Conservation (phyloP, 2,113 vertebrate species). For the Pholis gunnellus region DNA sequence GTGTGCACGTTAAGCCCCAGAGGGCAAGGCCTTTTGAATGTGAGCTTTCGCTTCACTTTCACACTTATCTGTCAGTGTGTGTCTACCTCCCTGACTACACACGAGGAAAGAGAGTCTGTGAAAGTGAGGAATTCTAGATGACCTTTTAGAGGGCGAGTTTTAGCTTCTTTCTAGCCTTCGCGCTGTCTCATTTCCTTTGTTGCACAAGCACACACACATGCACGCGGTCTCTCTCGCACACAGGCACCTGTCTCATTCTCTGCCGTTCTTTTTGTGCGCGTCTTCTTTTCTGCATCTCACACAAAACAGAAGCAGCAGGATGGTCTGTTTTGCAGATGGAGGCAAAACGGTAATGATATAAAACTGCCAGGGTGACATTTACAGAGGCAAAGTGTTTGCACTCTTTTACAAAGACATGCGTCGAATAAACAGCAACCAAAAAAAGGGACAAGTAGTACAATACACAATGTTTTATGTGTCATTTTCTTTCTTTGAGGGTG, state of each 20-base stretch:
- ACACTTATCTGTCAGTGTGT: conserved; percentile 30
- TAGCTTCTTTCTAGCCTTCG: conserved; percentile 44
- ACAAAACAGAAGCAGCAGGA: conserved; percentile 67
- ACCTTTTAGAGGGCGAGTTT: conserved; percentile 56
- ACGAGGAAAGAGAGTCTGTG: conserved; percentile 25
- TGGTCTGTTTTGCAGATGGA: conserved; percentile 76
- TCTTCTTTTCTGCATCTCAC: conserved; percentile 52
- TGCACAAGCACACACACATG: conserved; percentile 13
- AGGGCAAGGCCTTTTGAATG: conserved; percentile 65
- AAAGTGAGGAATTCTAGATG: conserved; percentile 34
- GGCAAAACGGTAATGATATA: conserved; percentile 75
- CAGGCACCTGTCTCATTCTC: conserved; percentile 46
- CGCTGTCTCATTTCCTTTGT: conserved; percentile 55
- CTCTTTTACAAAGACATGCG: conserved; percentile 39
- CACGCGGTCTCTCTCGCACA: conserved; percentile 3
- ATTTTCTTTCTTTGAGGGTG: conserved; percentile 21
- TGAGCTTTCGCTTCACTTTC: conserved; percentile 56
- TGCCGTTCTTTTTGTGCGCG: conserved; percentile 40
- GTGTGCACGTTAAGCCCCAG: conserved; percentile 54
- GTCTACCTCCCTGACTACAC: not conserved
- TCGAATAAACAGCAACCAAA: conserved; percentile 51
- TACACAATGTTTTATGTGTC: conserved; percentile 13
- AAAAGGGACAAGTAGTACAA: conserved; percentile 18
- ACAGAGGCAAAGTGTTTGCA: conserved; percentile 57
- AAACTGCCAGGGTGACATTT: conserved; percentile 74